These are phyloP conservation scores for Gandaritis pyraliata DNA, from an alignment of 2,888 invertebrate genomes.

Conservation along the genomic window DNA sequence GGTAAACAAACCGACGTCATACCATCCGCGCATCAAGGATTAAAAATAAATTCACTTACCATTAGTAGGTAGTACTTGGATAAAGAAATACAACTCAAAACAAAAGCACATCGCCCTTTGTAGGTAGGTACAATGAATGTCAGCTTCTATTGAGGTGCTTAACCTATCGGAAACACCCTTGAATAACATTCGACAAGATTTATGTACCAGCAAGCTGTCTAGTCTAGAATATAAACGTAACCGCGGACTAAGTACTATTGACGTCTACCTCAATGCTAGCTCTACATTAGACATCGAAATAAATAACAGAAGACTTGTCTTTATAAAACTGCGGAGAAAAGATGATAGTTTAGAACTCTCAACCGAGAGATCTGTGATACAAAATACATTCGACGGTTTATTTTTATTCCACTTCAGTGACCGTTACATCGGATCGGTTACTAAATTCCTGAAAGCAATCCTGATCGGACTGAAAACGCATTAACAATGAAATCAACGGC, in stretches of 20 bases:
- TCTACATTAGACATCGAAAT: no score
- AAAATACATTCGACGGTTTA: not conserved
- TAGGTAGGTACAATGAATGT: not conserved
- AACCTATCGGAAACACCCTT: no score
- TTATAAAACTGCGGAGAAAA: no score
- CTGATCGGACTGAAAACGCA: slow-evolving; percentile 10
- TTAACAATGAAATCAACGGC: slow-evolving; percentile 23
- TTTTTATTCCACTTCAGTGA: slow-evolving; percentile 2
- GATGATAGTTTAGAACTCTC: no score
- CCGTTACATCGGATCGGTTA: slow-evolving; percentile 1
- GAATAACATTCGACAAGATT: no score
- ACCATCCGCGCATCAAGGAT: slow-evolving; percentile 20
- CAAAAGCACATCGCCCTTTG: slow-evolving; percentile 1
- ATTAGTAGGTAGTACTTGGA: not conserved
- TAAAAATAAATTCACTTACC: slow-evolving; percentile 13
- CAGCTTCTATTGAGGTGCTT: no score
- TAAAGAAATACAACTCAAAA: not conserved
- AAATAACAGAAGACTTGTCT: no score
- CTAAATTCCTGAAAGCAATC: slow-evolving; percentile 17
- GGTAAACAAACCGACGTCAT: slow-evolving; percentile 42
- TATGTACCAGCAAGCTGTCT: no score
- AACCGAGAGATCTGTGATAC: not conserved
- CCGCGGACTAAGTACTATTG: no score
- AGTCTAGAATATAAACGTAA: no score
- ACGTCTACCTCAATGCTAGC: no score